phyloP scores from a whole-genome alignment of 2,888 invertebrate genomes.

The Sialis fuliginosa region DNA sequence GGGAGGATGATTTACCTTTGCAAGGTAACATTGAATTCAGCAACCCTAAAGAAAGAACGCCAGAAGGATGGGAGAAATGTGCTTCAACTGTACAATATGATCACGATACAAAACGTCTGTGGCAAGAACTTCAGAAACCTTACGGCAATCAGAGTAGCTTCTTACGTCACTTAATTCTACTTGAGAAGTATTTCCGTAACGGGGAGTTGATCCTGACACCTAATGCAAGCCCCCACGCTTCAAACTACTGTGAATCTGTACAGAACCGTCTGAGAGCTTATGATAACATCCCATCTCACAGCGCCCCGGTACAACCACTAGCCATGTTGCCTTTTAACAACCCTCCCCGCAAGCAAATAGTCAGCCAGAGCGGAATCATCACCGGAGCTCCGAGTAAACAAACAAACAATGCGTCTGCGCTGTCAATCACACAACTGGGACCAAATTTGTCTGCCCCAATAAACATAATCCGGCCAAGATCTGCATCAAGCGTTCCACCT shows the following conservation, averaged over 20 bases:
- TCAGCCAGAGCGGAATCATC: slow-evolving; percentile 16
- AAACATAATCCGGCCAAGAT: slow-evolving; percentile 9
- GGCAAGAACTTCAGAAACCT: slow-evolving; percentile 69
- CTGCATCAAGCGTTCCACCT: slow-evolving; percentile 16
- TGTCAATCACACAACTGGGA: slow-evolving; percentile 8
- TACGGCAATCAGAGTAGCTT: slow-evolving; percentile 80
- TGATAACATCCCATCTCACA: slow-evolving; percentile 36
- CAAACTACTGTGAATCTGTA: slow-evolving; percentile 62
- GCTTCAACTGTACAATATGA: slow-evolving; percentile 66
- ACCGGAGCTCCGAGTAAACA: slow-evolving; percentile 10
- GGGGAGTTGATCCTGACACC: slow-evolving; percentile 60
- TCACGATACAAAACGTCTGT: slow-evolving; percentile 58
- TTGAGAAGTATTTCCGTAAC: slow-evolving; percentile 70
- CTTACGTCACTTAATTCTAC: slow-evolving; percentile 56
- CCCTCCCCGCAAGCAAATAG: slow-evolving; percentile 3
- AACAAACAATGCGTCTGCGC: slow-evolving; percentile 21
- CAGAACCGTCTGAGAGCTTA: slow-evolving; percentile 62
- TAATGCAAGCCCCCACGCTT: slow-evolving; percentile 54
- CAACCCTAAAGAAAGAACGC: slow-evolving; percentile 51
- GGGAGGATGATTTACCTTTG: slow-evolving; percentile 65
- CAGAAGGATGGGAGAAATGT: slow-evolving; percentile 73
- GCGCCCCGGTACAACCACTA: slow-evolving; percentile 18
- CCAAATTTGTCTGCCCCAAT: slow-evolving; percentile 8
- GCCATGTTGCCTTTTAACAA: slow-evolving; percentile 21
- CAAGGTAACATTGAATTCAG: slow-evolving; percentile 59